Evolutionary conservation across 2,113 vertebrate species (phyloP), one percentile per base, ranked within the genome.

Genomic region (Poecilia latipinna): DNA sequence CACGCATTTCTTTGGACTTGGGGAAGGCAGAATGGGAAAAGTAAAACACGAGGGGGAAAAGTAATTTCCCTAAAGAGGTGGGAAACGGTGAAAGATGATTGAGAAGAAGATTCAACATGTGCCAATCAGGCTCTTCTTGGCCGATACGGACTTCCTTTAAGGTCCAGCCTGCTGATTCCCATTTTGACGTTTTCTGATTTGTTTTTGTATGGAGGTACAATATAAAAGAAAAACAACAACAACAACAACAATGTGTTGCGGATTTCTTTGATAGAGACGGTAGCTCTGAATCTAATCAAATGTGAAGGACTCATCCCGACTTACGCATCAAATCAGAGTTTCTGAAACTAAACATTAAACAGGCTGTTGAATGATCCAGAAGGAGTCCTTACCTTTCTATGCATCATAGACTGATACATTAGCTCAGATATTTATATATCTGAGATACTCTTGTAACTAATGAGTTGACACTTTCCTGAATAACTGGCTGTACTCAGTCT

Each of bases 41-140:
- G 44, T 48, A 48, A 48, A 54, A 24, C 8, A 8, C 1, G 51
- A 8, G 22, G 57, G 22, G 57, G 44, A 39, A 70, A 75, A 77
- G 77, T 67, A 28, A 12, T 83, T 91, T 88, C 84, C 74, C 73
- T 77, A 78, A 86, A 83, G 80, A 51, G 42, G 65, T 70, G 39
- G 26, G 65, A 33, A 68, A 74, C 24, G 63, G 37, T 69, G 68
- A 78, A 28, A 13, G 28, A 81, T 13, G 33, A 65, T 17, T 70
- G 62, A n/a, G 70, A 72, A 65, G 66, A 57, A 57, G 51, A 57
- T 57, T 57, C 51, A 57, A 57, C 51, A n/a, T 57, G 51, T n/a
- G 22, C 8, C 51, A 57, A 3, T 57, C 24, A 10, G 51, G 8
- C 7, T 57, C 24, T 57, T n/a, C 24, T 57, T 8, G 24, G 51